phyloP scores from a whole-genome alignment of 2,888 invertebrate genomes.

The Malachius bipustulatus region DNA sequence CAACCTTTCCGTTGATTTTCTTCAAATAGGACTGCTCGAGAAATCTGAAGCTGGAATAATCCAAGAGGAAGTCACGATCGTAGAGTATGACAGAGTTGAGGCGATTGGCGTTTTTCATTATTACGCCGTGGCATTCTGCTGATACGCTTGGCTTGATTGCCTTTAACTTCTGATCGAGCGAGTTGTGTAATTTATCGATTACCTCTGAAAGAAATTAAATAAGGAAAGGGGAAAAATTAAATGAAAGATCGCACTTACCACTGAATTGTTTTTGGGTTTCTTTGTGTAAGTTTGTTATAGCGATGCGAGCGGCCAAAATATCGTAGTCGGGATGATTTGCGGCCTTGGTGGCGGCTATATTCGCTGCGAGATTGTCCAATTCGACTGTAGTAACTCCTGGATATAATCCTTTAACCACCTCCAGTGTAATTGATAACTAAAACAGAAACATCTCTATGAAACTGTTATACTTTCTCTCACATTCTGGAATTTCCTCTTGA shows the following conservation, averaged over 20 bases:
- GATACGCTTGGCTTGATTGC: not conserved
- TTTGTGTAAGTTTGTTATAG: slow-evolving; percentile 5
- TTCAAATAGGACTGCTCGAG: slow-evolving; percentile 46
- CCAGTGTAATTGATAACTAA: slow-evolving; percentile 72
- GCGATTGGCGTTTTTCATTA: slow-evolving; percentile 6
- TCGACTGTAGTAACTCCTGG: slow-evolving; percentile 94
- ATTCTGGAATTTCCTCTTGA: no score
- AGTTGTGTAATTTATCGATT: slow-evolving; percentile 4
- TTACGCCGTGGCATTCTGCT: not conserved
- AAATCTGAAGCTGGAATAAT: slow-evolving; percentile 49
- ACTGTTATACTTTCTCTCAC: no score
- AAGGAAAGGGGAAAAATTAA: not conserved
- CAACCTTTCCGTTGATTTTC: slow-evolving; percentile 43
- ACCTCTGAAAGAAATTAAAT: slow-evolving; percentile 5
- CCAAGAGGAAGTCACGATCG: slow-evolving; percentile 48
- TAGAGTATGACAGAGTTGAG: slow-evolving; percentile 36
- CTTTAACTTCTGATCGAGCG: not conserved
- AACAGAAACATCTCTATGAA: no score
- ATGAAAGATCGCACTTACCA: slow-evolving; percentile 3
- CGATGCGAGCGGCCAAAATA: slow-evolving; percentile 5
- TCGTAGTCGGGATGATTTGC: slow-evolving; percentile 55
- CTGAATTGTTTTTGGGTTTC: slow-evolving; percentile 6
- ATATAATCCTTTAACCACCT: slow-evolving; percentile 90
- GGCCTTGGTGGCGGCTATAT: slow-evolving; percentile 97
- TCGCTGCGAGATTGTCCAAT: slow-evolving; percentile 94